Percentiles rank a stretch among this genome's conserved stretches.
phyloP scores from a whole-genome alignment of 1,140 invertebrate species.

The Palaemon carinicauda region DNA sequence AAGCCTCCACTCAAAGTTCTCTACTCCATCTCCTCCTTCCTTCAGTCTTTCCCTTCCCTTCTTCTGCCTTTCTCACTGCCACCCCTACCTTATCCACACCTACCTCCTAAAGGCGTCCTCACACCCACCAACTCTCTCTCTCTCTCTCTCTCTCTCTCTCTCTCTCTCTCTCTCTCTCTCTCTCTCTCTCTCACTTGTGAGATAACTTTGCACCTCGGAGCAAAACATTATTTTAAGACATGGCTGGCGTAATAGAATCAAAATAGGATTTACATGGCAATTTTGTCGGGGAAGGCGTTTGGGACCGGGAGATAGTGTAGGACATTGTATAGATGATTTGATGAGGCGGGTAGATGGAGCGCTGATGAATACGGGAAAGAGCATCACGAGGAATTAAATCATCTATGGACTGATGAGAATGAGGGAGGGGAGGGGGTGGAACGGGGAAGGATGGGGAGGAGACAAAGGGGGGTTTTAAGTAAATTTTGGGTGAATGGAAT shows the following conservation, averaged over 20 bases:
- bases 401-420: background rate
- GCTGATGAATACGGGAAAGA: constrained; percentile 50
- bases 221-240: constrained; percentile 55
- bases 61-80: constrained; percentile 16
- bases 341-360: constrained; percentile 44
- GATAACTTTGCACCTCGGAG: constrained; percentile 52
- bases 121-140: background rate
- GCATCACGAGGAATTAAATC: constrained; percentile 44
- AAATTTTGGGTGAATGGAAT: too few species aligned
- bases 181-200: constrained; percentile 18
- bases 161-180: background rate
- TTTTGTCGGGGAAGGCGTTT: constrained; percentile 52
- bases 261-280: constrained; percentile 56
- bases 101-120: background rate
- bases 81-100: background rate
- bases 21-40: background rate
- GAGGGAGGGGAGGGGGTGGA: background rate
- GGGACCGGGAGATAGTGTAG: constrained; percentile 48
- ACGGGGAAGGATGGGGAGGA: background rate
- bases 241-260: constrained; percentile 51
- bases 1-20: background rate
- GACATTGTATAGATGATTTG: constrained; percentile 55
- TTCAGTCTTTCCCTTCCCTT: background rate
- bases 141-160: background rate
- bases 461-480: background rate